Conservation (phyloP, 2,888 invertebrate genomes). For the Ischnura elegans region DNA sequence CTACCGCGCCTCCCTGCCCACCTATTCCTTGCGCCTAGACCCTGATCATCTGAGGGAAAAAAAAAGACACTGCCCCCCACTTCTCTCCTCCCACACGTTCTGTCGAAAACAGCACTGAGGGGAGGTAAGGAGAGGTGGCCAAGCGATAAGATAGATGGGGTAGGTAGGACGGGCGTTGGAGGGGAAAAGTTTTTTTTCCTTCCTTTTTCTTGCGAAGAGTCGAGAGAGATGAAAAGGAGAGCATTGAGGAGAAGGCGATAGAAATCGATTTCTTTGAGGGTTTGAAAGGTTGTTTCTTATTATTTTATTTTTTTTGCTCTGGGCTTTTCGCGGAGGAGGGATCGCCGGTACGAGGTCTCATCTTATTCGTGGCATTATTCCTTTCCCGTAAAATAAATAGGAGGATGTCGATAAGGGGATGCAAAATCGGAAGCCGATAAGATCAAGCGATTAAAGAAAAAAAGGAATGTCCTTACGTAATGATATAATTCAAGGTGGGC, state of each 20-base stretch:
- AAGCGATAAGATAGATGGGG: not conserved
- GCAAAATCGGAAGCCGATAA: not conserved
- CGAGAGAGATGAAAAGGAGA: not conserved
- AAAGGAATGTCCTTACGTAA: too few relatives aligned
- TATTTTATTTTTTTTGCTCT: not conserved
- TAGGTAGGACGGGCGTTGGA: too few relatives aligned
- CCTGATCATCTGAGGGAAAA: not conserved
- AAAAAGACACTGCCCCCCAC: not conserved
- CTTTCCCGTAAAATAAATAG: not conserved
- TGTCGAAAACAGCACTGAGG: constrained; percentile 23
- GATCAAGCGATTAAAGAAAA: not conserved
- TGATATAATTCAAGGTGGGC: too few relatives aligned
- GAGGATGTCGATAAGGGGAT: not conserved
- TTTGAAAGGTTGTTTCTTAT: constrained; percentile 63
- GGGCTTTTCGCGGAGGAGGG: not conserved
- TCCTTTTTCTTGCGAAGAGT: not conserved
- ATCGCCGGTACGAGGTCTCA: not conserved
- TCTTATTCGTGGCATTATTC: not conserved
- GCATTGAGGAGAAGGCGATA: not conserved
- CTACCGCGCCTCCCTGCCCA: not conserved
- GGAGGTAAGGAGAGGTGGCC: not conserved
- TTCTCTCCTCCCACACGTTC: not conserved
- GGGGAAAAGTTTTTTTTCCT: not conserved
- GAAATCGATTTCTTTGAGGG: constrained; percentile 43
- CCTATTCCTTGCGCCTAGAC: not conserved